Base-by-base conservation (phyloP, 92 coral and sea anemone genomes). In the Anthopleura xanthogrammica region DNA sequence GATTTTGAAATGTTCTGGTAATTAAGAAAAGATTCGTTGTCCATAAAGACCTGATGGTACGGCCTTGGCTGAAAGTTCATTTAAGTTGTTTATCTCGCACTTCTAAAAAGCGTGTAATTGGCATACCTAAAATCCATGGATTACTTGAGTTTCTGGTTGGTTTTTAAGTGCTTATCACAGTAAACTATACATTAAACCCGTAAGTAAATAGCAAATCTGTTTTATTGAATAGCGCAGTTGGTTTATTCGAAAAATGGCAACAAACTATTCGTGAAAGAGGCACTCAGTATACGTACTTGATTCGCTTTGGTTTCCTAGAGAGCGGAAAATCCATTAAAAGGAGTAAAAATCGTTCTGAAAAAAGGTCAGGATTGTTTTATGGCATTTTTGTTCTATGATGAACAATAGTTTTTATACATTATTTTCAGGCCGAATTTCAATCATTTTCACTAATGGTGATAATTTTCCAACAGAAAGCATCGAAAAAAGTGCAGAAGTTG, bases 151-250 rank as follows among this genome's bases (percentile, higher is more conserved):
- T 24, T 68, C 36, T 64, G 24, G 72, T 64, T 77, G 19, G 4
- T 13, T 24, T 48, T 23, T 50, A 12, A 48, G 57, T 50, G 62
- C 10, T 74, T 16, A 13, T 48, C 62, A 13, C 40, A 10, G 65
- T n/a, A 56, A 52, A 11, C 24, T 17, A 23, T 78, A n/a, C 12
- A 6, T 23, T 78, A 78, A 78, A 55, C 64, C 64, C 72, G 41
- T 39, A 60, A 10, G 72, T 29, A 36, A 79, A 57, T n/a, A 57
- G 19, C 29, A 29, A 60, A 39, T 16, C 42, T 77, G 20, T 7
- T 29, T 79, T 29, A 79, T 60, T 60, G 82, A 79, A 79, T 79
- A 79, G 72, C 82, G 4, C 60, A 57, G 50, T 50, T 20, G 24
- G 58, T 23, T 52, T n/a, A 29, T 22, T n/a, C 72, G 29, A n/a